phyloP scores from a whole-genome alignment of 1,140 invertebrate species.

The Brachionus koreanus region DNA sequence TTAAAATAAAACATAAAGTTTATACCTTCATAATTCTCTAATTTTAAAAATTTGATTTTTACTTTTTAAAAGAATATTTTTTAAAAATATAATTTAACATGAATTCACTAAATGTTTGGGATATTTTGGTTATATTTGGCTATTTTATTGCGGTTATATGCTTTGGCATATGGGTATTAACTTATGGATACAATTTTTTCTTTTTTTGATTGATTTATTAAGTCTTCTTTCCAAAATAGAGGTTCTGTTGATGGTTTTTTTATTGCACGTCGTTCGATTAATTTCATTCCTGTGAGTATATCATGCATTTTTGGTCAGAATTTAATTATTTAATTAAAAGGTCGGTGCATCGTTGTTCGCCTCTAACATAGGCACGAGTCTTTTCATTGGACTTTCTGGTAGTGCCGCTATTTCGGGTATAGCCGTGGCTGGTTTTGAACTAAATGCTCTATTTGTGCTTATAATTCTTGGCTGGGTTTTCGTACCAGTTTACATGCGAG shows the following conservation, averaged over 20 bases:
- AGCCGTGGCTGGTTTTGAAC: slow-evolving; percentile 62
- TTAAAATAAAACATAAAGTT: no score
- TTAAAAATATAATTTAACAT: no score
- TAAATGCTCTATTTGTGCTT: slow-evolving; percentile 58
- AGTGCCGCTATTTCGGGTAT: slow-evolving; percentile 56
- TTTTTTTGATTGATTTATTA: not conserved
- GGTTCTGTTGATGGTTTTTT: slow-evolving; percentile 14
- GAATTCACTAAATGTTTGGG: not conserved
- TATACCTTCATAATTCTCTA: no score
- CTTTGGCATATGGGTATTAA: slow-evolving; percentile 28
- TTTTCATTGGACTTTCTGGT: slow-evolving; percentile 64
- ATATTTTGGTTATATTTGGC: not conserved
- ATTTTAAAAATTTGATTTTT: not conserved
- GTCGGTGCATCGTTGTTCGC: slow-evolving; percentile 66
- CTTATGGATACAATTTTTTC: not conserved
- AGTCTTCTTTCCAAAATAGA: slow-evolving; percentile 30
- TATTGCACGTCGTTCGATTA: not conserved
- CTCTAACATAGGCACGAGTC: slow-evolving; percentile 64
- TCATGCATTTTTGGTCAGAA: not conserved
- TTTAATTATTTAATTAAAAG: slow-evolving; percentile 48
- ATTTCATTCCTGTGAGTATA: not conserved
- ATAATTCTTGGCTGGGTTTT: slow-evolving; percentile 61
- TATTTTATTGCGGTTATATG: slow-evolving; percentile 19
- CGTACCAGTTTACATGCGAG: slow-evolving; percentile 60
- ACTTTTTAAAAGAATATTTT: not conserved